These are phyloP conservation scores for Oryctolagus cuniculus DNA, from an alignment of 2,113 vertebrate genomes.

Conservation along the genomic window DNA sequence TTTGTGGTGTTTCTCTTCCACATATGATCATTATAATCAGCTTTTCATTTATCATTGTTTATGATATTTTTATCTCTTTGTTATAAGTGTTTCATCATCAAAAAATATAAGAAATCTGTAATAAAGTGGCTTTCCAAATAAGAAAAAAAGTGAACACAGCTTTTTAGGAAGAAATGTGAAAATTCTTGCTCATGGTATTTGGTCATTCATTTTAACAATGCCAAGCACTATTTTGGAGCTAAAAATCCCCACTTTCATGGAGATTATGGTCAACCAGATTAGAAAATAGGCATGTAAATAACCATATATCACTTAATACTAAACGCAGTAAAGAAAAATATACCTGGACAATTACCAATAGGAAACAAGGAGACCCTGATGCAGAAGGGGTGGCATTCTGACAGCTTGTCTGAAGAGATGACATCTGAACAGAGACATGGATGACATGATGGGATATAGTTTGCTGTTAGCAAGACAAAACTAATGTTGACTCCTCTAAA, in stretches of 20 bases:
- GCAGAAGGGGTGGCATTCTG: not conserved
- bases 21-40: not conserved
- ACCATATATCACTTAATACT: not conserved
- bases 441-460: not conserved
- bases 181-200: not conserved
- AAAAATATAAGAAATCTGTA: slow-evolving; percentile 37
- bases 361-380: not conserved
- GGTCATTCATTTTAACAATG: slow-evolving; percentile 6
- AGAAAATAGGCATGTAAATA: slow-evolving; percentile 22
- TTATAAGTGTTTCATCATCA: slow-evolving; percentile 45
- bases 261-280: slow-evolving; percentile 10
- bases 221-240: not conserved
- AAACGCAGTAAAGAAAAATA: not conserved
- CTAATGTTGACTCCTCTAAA: not conserved
- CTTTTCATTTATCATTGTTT: not conserved
- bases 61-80: not conserved
- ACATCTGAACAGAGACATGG: not conserved
- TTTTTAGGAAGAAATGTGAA: slow-evolving; percentile 39
- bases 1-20: not conserved
- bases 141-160: not conserved
- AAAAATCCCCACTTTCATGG: not conserved
- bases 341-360: not conserved
- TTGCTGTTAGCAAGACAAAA: slow-evolving; percentile 51
- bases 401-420: slow-evolving; percentile 15
- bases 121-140: slow-evolving; percentile 27